These are phyloP conservation scores for Ctenopoma kingsleyae DNA, from an alignment of 2,797 vertebrate species.

Conservation along the genomic window DNA sequence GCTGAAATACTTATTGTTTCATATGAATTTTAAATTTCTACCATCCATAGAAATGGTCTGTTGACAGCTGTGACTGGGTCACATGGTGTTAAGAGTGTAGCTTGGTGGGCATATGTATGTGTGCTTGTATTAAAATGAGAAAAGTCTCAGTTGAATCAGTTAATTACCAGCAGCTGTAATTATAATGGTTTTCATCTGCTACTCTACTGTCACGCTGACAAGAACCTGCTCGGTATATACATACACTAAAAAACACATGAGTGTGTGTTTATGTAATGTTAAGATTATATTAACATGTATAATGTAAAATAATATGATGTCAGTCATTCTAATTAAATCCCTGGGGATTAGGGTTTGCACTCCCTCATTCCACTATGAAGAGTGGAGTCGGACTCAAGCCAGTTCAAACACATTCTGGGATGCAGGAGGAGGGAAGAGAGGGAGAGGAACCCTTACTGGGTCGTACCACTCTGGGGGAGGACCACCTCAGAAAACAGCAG, in stretches of 20 bases:
- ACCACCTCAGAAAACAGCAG: constrained; percentile 70
- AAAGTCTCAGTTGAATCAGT: constrained; percentile 49
- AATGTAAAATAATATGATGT: constrained; percentile 76
- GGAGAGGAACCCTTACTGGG: constrained; percentile 68
- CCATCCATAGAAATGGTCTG: background rate
- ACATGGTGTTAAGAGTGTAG: constrained; percentile 17
- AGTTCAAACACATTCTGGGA: constrained; percentile 78
- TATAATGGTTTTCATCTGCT: constrained; percentile 32
- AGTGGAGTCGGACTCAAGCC: constrained; percentile 59
- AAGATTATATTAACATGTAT: constrained; percentile 29
- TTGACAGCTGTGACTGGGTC: constrained; percentile 1
- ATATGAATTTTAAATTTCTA: background rate
- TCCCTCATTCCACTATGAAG: constrained; percentile 21
- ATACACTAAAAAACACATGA: constrained; percentile 19
- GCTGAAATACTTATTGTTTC: constrained; percentile 9
- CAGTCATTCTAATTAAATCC: constrained; percentile 57
- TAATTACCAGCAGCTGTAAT: constrained; percentile 66
- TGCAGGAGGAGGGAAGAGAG: constrained; percentile 61
- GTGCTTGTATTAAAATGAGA: constrained; percentile 29
- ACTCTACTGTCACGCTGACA: constrained; percentile 31
- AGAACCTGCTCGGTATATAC: constrained; percentile 34
- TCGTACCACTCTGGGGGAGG: constrained; percentile 59
- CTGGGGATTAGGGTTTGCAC: constrained; percentile 55
- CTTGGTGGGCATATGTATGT: constrained; percentile 7
- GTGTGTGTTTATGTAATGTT: constrained; percentile 11